phyloP scores from a whole-genome alignment of 2,797 vertebrate genomes.

The Schizothorax lantsangensis region DNA sequence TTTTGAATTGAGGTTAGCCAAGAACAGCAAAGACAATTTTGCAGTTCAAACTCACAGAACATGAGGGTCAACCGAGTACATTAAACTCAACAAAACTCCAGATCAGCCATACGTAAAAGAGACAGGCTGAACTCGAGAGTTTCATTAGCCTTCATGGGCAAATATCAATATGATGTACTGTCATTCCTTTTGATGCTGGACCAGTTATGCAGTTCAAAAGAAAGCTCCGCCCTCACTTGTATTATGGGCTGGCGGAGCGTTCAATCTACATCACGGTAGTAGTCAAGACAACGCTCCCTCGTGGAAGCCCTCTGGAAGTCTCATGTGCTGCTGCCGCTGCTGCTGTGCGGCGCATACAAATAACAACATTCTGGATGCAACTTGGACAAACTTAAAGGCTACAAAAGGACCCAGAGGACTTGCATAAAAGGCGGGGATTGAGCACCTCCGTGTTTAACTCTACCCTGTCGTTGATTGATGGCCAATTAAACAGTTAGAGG shows the following conservation, averaged over 20 bases:
- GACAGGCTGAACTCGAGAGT: background rate
- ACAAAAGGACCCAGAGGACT: constrained; percentile 75
- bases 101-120: constrained; percentile 9
- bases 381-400: constrained; percentile 74
- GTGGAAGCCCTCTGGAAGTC: constrained; percentile 77
- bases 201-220: constrained; percentile 9
- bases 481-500: constrained; percentile 81
- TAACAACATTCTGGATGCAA: constrained; percentile 70
- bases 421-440: constrained; percentile 77
- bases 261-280: constrained; percentile 23
- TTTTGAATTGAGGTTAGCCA: constrained; percentile 37
- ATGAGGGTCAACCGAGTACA: background rate
- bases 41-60: background rate
- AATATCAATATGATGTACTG: constrained; percentile 35
- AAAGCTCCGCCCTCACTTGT: constrained; percentile 8
- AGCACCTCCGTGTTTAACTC: constrained; percentile 78
- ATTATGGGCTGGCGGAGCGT: constrained; percentile 35
- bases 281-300: constrained; percentile 73
- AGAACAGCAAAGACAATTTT: background rate
- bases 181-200: constrained; percentile 25
- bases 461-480: constrained; percentile 81
- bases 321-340: constrained; percentile 60
- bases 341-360: constrained; percentile 77
- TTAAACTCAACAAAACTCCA: constrained; percentile 3
- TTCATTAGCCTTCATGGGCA: constrained; percentile 33